These are phyloP conservation scores for Eledona agricola DNA, from an alignment of 2,888 invertebrate species.

Conservation along the genomic window DNA sequence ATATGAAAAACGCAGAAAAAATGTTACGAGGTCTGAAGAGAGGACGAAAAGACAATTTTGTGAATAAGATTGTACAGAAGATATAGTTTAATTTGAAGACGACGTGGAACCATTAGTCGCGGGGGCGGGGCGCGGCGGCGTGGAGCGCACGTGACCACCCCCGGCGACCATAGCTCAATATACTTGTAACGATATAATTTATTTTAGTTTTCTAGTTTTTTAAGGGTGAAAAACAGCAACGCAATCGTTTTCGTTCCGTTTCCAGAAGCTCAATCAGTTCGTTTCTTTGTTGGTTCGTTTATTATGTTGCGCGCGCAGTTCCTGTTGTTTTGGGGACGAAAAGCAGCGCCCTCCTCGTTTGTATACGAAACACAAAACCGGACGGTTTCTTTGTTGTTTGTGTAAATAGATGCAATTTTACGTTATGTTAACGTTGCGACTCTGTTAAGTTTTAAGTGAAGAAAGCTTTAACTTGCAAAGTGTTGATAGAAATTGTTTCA, in stretches of 20 bases:
- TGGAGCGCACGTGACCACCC: too few species aligned
- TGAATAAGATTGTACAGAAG: constrained; percentile 53
- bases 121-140: constrained; percentile 7
- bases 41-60: constrained; percentile 51
- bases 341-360: constrained; percentile 6
- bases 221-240: constrained; percentile 43
- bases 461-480: constrained; percentile 42
- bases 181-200: constrained; percentile 42
- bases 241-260: constrained; percentile 24
- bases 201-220: constrained; percentile 44
- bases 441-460: constrained; percentile 48
- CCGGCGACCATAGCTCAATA: constrained; percentile 41
- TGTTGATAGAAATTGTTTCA: constrained; percentile 28
- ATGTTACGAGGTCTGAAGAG: too few species aligned
- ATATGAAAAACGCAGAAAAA: constrained; percentile 16
- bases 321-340: constrained; percentile 2
- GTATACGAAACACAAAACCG: constrained; percentile 18
- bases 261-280: constrained; percentile 22
- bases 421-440: constrained; percentile 52
- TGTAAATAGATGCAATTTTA: constrained; percentile 35
- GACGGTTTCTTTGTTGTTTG: constrained; percentile 33
- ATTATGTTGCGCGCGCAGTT: neutral
- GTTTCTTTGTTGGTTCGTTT: constrained; percentile 8
- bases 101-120: too few species aligned
- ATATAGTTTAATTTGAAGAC: constrained; percentile 38